phyloP scores from a whole-genome alignment of 2,113 vertebrate genomes.

The Lampris incognitus region DNA sequence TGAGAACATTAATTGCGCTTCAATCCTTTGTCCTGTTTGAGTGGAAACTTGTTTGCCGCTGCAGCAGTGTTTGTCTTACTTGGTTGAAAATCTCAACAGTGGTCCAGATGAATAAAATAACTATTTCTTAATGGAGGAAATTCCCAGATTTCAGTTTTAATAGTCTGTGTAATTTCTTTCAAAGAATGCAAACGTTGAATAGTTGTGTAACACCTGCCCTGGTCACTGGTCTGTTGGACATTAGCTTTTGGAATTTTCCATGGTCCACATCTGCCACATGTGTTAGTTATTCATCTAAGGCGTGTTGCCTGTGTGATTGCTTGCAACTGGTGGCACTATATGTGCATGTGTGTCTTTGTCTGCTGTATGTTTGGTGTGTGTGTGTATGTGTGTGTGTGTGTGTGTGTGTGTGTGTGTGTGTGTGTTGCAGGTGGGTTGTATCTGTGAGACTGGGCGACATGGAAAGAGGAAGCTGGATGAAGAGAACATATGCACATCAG shows the following conservation, averaged over 20 bases:
- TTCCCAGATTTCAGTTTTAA: too few species aligned
- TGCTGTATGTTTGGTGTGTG: neutral
- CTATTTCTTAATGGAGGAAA: too few species aligned
- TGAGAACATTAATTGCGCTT: too few species aligned
- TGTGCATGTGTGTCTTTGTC: neutral
- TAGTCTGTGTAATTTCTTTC: constrained; percentile 33
- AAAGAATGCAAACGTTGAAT: constrained; percentile 19
- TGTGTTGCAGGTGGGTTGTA: neutral
- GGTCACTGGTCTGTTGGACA: constrained; percentile 26
- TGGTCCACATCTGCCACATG: constrained; percentile 34
- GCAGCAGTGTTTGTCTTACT: too few species aligned
- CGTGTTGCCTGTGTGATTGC: constrained; percentile 44
- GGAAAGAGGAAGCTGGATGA: neutral
- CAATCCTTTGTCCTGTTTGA: too few species aligned
- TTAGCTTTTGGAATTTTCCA: constrained; percentile 45
- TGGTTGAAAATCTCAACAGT: too few species aligned
- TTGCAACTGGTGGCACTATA: constrained; percentile 46
- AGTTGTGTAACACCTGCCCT: constrained; percentile 50
- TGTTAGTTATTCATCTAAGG: constrained; percentile 52
- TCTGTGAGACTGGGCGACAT: neutral
- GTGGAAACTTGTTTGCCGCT: too few species aligned
- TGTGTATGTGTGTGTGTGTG: constrained; percentile 20
- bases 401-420: constrained; percentile 1
- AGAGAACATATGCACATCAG: constrained; percentile 24
- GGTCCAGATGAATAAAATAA: too few species aligned